These are phyloP conservation scores for Scaptodrosophila lebanonensis DNA, from an alignment of 1,140 invertebrate species.

Conservation along the genomic window DNA sequence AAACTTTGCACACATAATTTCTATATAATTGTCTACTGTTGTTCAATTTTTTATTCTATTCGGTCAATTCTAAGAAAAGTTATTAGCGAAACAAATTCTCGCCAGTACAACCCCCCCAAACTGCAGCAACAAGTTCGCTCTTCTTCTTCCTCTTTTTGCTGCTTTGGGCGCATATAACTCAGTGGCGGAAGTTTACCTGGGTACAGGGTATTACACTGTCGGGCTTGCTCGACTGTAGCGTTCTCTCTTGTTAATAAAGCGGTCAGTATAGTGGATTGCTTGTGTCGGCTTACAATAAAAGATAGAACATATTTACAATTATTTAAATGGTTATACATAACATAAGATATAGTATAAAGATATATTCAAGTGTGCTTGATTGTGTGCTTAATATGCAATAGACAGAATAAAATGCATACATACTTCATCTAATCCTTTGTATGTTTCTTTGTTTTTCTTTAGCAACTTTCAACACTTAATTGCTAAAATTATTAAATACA, in stretches of 20 bases:
- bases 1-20: no score
- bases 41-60: no score
- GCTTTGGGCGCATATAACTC: no score
- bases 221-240: no score
- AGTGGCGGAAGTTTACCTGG: no score
- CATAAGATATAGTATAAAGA: constrained; percentile 15
- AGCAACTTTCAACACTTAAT: constrained; percentile 63
- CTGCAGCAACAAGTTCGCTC: no score
- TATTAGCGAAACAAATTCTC: no score
- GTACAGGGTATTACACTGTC: no score
- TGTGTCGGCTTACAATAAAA: constrained; percentile 44
- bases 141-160: no score
- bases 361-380: constrained; percentile 22
- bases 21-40: no score
- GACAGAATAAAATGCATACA: constrained; percentile 63
- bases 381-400: constrained; percentile 35
- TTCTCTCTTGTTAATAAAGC: constrained; percentile 29
- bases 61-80: no score
- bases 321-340: constrained; percentile 51
- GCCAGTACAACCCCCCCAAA: no score
- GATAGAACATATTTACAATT: constrained; percentile 64
- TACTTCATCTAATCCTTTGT: constrained; percentile 34
- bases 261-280: constrained; percentile 30
- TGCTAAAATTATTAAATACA: constrained; percentile 68
- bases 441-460: constrained; percentile 20